Base-by-base conservation (phyloP, 2,113 vertebrate species). In the Vireo altiloquus region DNA sequence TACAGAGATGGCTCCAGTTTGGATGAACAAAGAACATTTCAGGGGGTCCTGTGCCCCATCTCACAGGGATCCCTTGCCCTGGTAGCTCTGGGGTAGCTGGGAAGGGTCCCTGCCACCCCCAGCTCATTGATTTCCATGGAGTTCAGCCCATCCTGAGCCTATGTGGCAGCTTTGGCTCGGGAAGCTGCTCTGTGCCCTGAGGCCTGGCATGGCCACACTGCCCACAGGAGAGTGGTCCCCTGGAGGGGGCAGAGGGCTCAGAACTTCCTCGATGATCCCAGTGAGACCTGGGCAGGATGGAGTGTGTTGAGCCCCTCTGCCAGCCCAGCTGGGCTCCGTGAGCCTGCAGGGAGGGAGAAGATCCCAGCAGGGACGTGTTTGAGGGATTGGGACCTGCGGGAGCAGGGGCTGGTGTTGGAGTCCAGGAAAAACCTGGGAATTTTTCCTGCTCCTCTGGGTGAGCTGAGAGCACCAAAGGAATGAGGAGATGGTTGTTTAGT, bases 121-220 rank as follows among this genome's bases (percentile, higher is more conserved):
- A 47, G 0, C n/a, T 44, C 37, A 2, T 9, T 24, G 40, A 7
- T 40, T 44, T 37, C 50, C 0, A 0, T 13, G 30, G 27, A n/a
- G 47, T 13, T 75, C 35, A 14, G 24, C 35, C 61, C 76, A 22
- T 24, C 28, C 39, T 23, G 40, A 25, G 14, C 20, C 50, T 63
- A 2, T 0, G 0, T 11, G 25, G 64, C 31, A 46, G 17, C 44
- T 69, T 27, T 39, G 27, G 15, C 35, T 68, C 3, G 2, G 57
- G 74, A 23, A 53, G 60, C 46, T 74, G 59, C 78, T 14, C 52
- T 13, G 37, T 63, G 61, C 71, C 56, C 61, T 42, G 33, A 9
- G 13, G 49, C 17, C 4, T 5, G 15, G 74, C 23, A 74, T 22
- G 6, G 33, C 6, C 40, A 15, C 2, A 0, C 5, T 3, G 78